A percentile compares a stretch with the other conserved stretches of the same genome.
Conservation (phyloP, 1,140 invertebrate species). For the Centruroides sculpturatus region DNA sequence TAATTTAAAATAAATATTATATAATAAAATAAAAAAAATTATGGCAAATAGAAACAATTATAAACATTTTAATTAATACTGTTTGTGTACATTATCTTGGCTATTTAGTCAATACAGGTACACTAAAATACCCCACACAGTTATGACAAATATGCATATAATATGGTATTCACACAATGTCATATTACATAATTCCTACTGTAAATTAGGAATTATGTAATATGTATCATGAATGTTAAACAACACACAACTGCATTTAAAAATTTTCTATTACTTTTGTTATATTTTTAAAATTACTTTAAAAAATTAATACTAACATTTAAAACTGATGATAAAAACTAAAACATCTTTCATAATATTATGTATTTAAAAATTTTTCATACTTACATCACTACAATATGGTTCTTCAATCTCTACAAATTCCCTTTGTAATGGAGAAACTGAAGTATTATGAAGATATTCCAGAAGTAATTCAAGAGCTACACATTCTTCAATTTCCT, state of each 20-base stretch:
- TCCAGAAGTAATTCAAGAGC: slow-evolving; percentile 56
- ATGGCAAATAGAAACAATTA: no score
- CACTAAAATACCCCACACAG: not conserved
- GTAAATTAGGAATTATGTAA: no score
- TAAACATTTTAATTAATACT: no score
- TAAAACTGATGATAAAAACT: no score
- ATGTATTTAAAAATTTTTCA: no score
- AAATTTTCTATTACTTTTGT: no score
- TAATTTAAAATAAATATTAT: no score
- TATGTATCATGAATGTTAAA: not conserved
- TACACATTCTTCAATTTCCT: slow-evolving; percentile 9
- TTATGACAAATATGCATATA: not conserved
- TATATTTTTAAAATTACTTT: slow-evolving; percentile 4
- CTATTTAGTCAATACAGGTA: no score
- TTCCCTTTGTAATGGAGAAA: slow-evolving; percentile 63
- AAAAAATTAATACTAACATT: slow-evolving; percentile 7
- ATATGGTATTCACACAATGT: not conserved
- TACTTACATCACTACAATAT: slow-evolving; percentile 53
- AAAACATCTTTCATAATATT: no score
- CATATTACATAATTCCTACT: not conserved
- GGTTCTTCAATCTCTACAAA: slow-evolving; percentile 75
- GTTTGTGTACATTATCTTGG: no score
- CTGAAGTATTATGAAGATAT: slow-evolving; percentile 68
- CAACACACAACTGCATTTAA: not conserved
- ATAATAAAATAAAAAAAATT: no score